Conservation (phyloP, 2,888 invertebrate genomes). For the Diadegma fenestrale region DNA sequence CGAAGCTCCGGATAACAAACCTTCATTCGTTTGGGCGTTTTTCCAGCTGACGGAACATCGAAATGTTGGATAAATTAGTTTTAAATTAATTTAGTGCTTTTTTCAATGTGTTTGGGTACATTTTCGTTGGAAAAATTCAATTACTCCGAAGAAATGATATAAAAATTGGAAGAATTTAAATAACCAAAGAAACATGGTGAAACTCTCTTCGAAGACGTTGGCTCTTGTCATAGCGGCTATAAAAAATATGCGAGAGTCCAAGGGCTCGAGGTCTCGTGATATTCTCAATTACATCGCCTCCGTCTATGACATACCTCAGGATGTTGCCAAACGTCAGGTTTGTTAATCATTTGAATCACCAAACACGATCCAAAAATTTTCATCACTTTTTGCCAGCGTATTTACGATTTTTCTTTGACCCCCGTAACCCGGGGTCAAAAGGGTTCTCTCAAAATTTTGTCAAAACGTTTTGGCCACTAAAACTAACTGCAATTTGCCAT, state of each 20-base stretch:
- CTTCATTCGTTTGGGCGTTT: slow-evolving; percentile 55
- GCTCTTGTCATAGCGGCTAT: slow-evolving; percentile 75
- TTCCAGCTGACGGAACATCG: slow-evolving; percentile 37
- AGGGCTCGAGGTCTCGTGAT: slow-evolving; percentile 75
- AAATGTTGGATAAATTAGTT: slow-evolving; percentile 45
- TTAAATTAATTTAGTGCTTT: slow-evolving; percentile 29
- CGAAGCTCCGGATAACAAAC: slow-evolving; percentile 58
- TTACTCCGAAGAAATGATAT: slow-evolving; percentile 7
- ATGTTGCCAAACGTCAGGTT: slow-evolving; percentile 76
- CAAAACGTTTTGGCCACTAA: too few relatives aligned
- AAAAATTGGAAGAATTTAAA: slow-evolving; percentile 26
- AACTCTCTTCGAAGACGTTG: slow-evolving; percentile 68
- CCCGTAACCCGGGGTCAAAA: too few relatives aligned
- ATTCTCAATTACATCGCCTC: slow-evolving; percentile 75
- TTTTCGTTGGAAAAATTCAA: not conserved
- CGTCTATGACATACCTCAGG: slow-evolving; percentile 69
- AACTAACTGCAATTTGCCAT: too few relatives aligned
- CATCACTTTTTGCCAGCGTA: too few relatives aligned
- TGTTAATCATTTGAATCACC: not conserved
- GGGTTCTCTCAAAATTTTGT: too few relatives aligned
- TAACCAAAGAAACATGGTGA: slow-evolving; percentile 66
- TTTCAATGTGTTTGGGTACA: not conserved
- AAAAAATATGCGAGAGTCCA: slow-evolving; percentile 74
- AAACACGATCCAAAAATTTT: not conserved
- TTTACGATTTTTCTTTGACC: too few relatives aligned